phyloP scores from a whole-genome alignment of 2,113 vertebrate genomes.

The Eudorcas thomsonii region DNA sequence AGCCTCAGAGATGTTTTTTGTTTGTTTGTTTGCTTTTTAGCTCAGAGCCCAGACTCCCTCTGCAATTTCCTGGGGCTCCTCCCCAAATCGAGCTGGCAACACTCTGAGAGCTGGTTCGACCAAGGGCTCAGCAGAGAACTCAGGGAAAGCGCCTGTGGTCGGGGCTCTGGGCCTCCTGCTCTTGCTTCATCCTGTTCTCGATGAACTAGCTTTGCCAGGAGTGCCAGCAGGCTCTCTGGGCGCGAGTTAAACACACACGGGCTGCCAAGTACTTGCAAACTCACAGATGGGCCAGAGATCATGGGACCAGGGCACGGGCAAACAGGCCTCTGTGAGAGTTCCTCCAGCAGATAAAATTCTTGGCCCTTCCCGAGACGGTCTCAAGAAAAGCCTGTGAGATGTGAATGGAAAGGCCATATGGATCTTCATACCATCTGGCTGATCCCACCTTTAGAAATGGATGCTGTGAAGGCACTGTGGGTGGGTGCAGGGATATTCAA shows the following conservation, averaged over 20 bases:
- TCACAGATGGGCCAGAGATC: background rate
- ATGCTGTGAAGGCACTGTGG: background rate
- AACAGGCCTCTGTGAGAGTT: background rate
- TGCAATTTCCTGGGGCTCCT: background rate
- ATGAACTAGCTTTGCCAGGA: background rate
- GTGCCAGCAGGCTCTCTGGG: slow-evolving; percentile 6
- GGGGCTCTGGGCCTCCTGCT: rapidly evolving
- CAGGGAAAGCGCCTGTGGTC: rapidly evolving
- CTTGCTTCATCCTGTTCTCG: background rate
- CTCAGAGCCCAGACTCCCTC: background rate
- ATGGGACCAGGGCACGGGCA: background rate
- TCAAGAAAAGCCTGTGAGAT: background rate
- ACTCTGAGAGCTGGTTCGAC: background rate
- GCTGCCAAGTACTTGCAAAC: background rate
- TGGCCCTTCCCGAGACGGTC: background rate
- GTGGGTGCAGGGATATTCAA: rapidly evolving
- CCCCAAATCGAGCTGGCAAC: background rate
- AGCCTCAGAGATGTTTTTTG: rapidly evolving
- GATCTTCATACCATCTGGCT: background rate
- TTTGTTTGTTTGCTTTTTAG: background rate
- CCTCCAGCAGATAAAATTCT: background rate
- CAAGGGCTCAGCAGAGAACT: background rate
- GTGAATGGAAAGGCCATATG: background rate
- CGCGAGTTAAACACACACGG: background rate
- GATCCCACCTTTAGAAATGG: background rate